phyloP scores from a whole-genome alignment of 2,113 vertebrate species.

The Columbina picui region DNA sequence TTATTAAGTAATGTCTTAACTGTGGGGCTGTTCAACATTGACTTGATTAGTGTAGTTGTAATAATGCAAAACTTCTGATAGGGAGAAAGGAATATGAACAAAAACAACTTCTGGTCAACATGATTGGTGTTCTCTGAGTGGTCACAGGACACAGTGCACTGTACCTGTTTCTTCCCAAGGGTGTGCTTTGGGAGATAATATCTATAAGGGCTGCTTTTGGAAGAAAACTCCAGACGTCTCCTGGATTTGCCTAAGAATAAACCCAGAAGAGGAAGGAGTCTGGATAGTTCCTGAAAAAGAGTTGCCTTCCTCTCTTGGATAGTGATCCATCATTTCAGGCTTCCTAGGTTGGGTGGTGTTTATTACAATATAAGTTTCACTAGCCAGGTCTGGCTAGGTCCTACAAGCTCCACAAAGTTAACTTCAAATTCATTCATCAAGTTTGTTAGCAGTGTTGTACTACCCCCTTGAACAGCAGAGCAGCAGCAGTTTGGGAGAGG shows the following conservation, averaged over 20 bases:
- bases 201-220: not conserved
- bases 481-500: not conserved
- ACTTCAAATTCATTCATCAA: not conserved
- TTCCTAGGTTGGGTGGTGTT: not conserved
- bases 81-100: not conserved
- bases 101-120: not conserved
- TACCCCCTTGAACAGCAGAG: not conserved
- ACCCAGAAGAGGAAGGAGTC: not conserved
- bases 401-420: not conserved
- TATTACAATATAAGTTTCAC: not conserved
- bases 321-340: not conserved
- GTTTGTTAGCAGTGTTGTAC: not conserved
- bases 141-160: not conserved
- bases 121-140: not conserved
- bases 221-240: not conserved
- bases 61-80: not conserved
- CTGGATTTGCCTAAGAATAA: not conserved
- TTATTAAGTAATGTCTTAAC: not conserved
- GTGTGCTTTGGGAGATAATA: not conserved
- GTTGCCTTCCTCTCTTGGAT: not conserved
- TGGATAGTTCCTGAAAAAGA: not conserved
- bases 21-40: not conserved
- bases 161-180: not conserved
- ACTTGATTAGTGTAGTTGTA: not conserved
- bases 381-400: not conserved